Base-by-base conservation (phyloP, 2,888 invertebrate genomes). In the Lycocerus yunnanus region DNA sequence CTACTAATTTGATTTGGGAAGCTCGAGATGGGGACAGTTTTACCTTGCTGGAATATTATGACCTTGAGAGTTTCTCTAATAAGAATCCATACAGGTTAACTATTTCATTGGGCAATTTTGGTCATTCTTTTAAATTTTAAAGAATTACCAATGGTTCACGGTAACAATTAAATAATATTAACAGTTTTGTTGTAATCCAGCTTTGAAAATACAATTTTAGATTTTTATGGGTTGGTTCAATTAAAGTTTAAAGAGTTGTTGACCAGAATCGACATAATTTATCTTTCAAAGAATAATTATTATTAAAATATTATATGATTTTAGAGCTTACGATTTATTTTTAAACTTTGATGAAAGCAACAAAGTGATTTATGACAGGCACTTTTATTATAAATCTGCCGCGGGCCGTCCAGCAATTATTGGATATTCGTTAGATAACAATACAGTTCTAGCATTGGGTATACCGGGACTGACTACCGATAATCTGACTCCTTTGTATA, bases 321-420 rank as follows among this genome's bases (percentile, higher is more conserved):
- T 69, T 20, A 68, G 75, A 15, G 58, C 13, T 14, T 66, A 72
- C 75, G 76, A 80, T 21, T 74, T 86, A 68, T 80, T 81, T 60
- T 82, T 83, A 75, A 82, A 81, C 58, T 89, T 89, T 77, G 89
- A 95, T 92, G 99, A 99, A 1, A 98, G 98, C 83, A 95, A 97
- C 1, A 97, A 98, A 87, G 92, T 97, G n/a, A 92, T 99, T 0
- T 96, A 94, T 89, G 95, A 97, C 83, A 97, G 97, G 0, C 95
- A 95, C 0, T 97, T 99, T 87, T 68, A 27, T 24, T 99, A 95
- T 89, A 99, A 98, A 88, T 92, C 95, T 83, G 90, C 91, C 61
- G 88, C 88, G 79, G 89, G 90, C 77, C 89, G 89, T 16, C 89
- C 91, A 68, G 87, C 89, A 75, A 90, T 93, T 67, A 88, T 91